A percentile compares a stretch with the other conserved stretches of the same genome.
Conservation (phyloP, 1,140 invertebrate species). For the Drosophila arawakana region DNA sequence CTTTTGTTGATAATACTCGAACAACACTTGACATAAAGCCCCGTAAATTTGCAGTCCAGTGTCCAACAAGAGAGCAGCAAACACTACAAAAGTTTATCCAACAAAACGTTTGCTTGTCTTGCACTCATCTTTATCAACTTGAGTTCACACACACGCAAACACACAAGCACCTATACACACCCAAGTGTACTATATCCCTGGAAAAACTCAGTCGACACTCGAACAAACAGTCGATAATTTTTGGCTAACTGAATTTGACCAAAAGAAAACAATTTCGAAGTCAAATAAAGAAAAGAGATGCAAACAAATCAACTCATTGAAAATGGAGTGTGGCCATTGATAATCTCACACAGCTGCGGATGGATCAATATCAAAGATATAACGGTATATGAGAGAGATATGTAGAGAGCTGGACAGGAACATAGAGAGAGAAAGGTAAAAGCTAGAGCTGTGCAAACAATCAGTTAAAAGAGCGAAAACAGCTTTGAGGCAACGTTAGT, state of each 20-base stretch:
- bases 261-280: conserved; percentile 54
- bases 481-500: not conserved
- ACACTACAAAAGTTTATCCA: conserved; percentile 48
- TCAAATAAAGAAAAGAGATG: conserved; percentile 51
- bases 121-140: conserved; percentile 52
- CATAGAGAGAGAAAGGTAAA: not conserved
- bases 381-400: conserved; percentile 34
- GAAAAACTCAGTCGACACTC: conserved; percentile 35
- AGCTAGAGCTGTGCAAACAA: conserved; percentile 13
- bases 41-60: conserved; percentile 27
- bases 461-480: conserved; percentile 14
- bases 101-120: conserved; percentile 61
- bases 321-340: conserved; percentile 31
- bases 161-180: not conserved
- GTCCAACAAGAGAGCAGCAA: conserved; percentile 43
- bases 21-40: conserved; percentile 32
- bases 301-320: conserved; percentile 75
- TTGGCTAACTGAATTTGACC: conserved; percentile 73
- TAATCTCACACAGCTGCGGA: conserved; percentile 17
- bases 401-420: conserved; percentile 21
- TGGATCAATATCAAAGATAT: conserved; percentile 50
- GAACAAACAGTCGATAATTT: conserved; percentile 75
- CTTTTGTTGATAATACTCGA: conserved; percentile 24
- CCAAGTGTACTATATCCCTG: conserved; percentile 21
- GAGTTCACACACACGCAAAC: conserved; percentile 7